Percentiles rank a stretch among this genome's conserved stretches.
Evolutionary conservation across 1,140 invertebrate genomes (phyloP).

Genomic region (Odontomachus brunneus): DNA sequence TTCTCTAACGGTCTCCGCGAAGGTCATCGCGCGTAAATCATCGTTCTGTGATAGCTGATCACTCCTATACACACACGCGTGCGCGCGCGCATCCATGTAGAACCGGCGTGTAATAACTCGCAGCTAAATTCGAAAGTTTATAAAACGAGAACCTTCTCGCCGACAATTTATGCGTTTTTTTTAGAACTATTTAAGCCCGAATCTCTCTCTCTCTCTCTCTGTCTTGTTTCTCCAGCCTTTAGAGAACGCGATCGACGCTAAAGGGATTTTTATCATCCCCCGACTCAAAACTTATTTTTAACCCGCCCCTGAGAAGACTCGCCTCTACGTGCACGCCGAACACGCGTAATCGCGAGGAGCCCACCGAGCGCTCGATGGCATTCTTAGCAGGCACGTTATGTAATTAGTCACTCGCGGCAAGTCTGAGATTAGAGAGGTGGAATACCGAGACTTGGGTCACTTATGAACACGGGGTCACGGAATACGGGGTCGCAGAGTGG

Average conservation of each 20-base stretch:
- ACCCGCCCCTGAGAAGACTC: neutral
- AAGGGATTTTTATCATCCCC: constrained; percentile 1
- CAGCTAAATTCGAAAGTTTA: constrained; percentile 57
- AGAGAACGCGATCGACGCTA: neutral
- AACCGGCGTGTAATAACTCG: constrained; percentile 7
- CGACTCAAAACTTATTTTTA: neutral
- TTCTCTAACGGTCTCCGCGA: neutral
- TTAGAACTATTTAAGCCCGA: constrained; percentile 15
- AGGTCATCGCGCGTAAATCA: constrained; percentile 3
- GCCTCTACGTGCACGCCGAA: neutral
- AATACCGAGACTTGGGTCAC: neutral
- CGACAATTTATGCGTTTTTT: constrained; percentile 44
- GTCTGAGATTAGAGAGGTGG: constrained; percentile 1
- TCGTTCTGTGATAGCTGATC: constrained; percentile 23
- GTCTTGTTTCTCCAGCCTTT: neutral
- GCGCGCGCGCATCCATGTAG: neutral
- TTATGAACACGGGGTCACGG: too few species aligned
- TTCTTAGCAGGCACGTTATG: constrained; percentile 2
- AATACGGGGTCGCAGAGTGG: too few species aligned
- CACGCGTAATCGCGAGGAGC: neutral
- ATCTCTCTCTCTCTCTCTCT: too few species aligned
- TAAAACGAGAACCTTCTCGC: constrained; percentile 51
- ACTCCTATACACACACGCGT: neutral
- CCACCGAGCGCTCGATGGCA: neutral
- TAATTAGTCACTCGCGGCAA: neutral